phyloP scores from a whole-genome alignment of 2,888 invertebrate species.

The Tachystola acroxantha region DNA sequence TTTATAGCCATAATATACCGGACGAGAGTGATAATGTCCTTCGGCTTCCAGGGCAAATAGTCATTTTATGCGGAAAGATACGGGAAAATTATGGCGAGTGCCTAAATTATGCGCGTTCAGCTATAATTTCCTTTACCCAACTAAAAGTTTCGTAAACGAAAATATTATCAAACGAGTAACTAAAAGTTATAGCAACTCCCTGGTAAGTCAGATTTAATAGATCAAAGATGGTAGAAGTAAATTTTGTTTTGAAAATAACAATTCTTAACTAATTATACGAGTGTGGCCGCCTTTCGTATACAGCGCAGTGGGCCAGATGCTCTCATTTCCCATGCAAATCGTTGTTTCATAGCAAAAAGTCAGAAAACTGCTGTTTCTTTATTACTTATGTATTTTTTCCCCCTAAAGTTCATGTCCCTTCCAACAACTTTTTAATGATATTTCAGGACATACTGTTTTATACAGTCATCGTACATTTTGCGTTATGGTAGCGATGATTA shows the following conservation, averaged over 20 bases:
- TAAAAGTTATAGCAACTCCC: too few relatives aligned
- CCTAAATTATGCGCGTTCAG: constrained; percentile 5
- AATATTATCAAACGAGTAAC: too few relatives aligned
- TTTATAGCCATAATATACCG: constrained; percentile 55
- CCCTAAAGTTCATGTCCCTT: constrained; percentile 15
- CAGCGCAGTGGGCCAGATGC: constrained; percentile 41
- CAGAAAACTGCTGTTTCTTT: constrained; percentile 33
- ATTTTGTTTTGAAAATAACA: constrained; percentile 3
- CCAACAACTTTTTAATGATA: constrained; percentile 18
- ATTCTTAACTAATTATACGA: constrained; percentile 32
- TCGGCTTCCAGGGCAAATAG: constrained; percentile 42
- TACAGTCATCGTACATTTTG: too few relatives aligned
- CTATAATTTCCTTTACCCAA: neutral
- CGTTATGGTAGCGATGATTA: too few relatives aligned
- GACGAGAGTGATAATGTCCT: constrained; percentile 45
- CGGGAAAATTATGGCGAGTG: constrained; percentile 23
- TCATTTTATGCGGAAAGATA: constrained; percentile 50
- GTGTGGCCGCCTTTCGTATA: constrained; percentile 25
- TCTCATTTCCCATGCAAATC: constrained; percentile 56
- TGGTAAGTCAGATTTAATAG: too few relatives aligned
- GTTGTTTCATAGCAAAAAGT: constrained; percentile 52
- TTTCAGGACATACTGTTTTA: too few relatives aligned
- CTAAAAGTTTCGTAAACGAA: too few relatives aligned
- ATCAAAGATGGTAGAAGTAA: neutral
- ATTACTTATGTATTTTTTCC: constrained; percentile 24